Percentiles rank a stretch among this genome's conserved stretches.
Evolutionary conservation across 2,888 invertebrate species (phyloP).

Genomic region (Candidula unifasciata): DNA sequence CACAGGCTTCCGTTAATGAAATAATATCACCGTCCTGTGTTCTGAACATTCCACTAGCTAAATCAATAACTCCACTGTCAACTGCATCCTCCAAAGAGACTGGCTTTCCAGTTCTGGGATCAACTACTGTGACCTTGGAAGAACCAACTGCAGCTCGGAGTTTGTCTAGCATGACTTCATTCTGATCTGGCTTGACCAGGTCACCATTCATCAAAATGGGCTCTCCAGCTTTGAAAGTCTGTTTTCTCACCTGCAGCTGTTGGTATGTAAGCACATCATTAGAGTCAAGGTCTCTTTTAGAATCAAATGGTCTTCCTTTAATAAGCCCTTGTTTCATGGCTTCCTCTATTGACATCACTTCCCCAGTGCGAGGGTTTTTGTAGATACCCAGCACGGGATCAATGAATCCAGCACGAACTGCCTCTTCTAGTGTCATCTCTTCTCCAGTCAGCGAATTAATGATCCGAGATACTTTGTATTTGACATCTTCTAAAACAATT

Average conservation of each 20-base stretch:
- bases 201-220: constrained; percentile 59
- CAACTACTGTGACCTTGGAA: constrained; percentile 46
- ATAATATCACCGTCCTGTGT: constrained; percentile 47
- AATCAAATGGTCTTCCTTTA: constrained; percentile 63
- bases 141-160: constrained; percentile 66
- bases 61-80: constrained; percentile 68
- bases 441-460: constrained; percentile 68
- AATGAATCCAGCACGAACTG: constrained; percentile 69
- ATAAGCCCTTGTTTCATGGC: constrained; percentile 71
- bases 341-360: constrained; percentile 68
- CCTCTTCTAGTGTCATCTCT: constrained; percentile 67
- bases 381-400: constrained; percentile 71
- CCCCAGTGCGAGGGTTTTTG: constrained; percentile 70
- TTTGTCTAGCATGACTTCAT: constrained; percentile 64
- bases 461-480: constrained; percentile 64
- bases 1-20: constrained; percentile 69
- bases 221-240: constrained; percentile 64
- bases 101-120: constrained; percentile 64
- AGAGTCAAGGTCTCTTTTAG: constrained; percentile 56
- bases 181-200: constrained; percentile 53
- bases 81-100: constrained; percentile 73
- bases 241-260: constrained; percentile 70
- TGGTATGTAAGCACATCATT: constrained; percentile 66
- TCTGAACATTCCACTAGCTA: constrained; percentile 56
- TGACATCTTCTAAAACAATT: constrained; percentile 67